phyloP scores from a whole-genome alignment of 1,140 invertebrate species.

The Mactra quadrangularis region DNA sequence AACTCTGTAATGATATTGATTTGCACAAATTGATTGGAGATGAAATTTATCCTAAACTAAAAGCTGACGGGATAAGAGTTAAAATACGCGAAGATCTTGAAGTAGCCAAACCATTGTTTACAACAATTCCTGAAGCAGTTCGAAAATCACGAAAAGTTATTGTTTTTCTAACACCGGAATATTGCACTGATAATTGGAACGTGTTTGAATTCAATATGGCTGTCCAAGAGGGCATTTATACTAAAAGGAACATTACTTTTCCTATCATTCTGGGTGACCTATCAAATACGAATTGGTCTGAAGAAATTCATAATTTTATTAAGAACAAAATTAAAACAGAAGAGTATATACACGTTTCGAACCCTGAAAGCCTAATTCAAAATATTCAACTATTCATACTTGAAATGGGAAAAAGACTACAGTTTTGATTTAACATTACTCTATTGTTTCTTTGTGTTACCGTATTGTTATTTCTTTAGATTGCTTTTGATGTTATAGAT shows the following conservation, averaged over 20 bases:
- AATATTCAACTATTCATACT: no score
- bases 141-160: slow-evolving; percentile 10
- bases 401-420: no score
- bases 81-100: slow-evolving; percentile 10
- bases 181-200: slow-evolving; percentile 32
- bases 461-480: no score
- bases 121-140: slow-evolving; percentile 13
- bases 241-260: slow-evolving; percentile 20
- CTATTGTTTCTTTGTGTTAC: no score
- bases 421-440: no score
- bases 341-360: neutral
- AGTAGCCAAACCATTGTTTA: neutral
- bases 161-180: neutral
- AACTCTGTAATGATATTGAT: slow-evolving; percentile 2
- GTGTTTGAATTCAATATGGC: slow-evolving; percentile 50
- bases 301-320: neutral
- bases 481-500: no score
- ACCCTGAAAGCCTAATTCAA: no score
- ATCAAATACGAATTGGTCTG: neutral
- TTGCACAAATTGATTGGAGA: slow-evolving; percentile 2
- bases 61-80: neutral
- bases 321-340: neutral
- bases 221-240: slow-evolving; percentile 32
- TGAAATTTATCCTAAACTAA: neutral
- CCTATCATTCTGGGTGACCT: slow-evolving; percentile 2